A percentile compares a stretch with the other conserved stretches of the same genome.
Evolutionary conservation across 2,888 invertebrate genomes (phyloP).

Genomic region (Synanthedon andrenaeformis): DNA sequence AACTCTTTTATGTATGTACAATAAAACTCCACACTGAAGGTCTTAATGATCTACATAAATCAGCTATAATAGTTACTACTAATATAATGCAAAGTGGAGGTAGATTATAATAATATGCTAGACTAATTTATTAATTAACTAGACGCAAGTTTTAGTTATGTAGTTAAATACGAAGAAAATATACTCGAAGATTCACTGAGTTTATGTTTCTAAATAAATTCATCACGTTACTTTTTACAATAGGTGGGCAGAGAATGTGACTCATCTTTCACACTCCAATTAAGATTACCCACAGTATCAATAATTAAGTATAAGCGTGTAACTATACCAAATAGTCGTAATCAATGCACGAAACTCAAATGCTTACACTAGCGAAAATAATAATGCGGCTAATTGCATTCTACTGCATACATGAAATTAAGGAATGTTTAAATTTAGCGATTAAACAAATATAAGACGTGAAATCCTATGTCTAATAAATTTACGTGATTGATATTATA

Average conservation of each 20-base stretch:
- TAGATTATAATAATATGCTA: no score
- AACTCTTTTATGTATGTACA: no score
- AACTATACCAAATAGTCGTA: slow-evolving; percentile 52
- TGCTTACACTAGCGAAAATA: slow-evolving; percentile 40
- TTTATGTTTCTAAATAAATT: neutral
- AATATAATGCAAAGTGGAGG: no score
- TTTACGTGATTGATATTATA: neutral
- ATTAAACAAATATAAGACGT: slow-evolving; percentile 31
- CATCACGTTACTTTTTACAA: slow-evolving; percentile 29
- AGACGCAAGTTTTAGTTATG: neutral
- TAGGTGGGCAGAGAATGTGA: slow-evolving; percentile 53
- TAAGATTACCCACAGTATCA: slow-evolving; percentile 57
- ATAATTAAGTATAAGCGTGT: slow-evolving; percentile 43
- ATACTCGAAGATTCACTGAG: no score
- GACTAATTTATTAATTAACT: no score
- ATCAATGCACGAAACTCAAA: slow-evolving; percentile 52
- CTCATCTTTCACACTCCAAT: slow-evolving; percentile 68
- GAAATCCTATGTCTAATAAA: no score
- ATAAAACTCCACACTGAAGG: no score
- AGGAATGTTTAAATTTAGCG: slow-evolving; percentile 5
- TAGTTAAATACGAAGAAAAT: neutral
- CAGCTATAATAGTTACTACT: no score
- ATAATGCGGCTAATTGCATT: slow-evolving; percentile 7
- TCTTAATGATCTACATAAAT: no score
- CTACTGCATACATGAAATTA: neutral